Evolutionary conservation across 2,797 vertebrate species (phyloP), one percentile per base, ranked within the genome.

Genomic region (Scarus forsteni): DNA sequence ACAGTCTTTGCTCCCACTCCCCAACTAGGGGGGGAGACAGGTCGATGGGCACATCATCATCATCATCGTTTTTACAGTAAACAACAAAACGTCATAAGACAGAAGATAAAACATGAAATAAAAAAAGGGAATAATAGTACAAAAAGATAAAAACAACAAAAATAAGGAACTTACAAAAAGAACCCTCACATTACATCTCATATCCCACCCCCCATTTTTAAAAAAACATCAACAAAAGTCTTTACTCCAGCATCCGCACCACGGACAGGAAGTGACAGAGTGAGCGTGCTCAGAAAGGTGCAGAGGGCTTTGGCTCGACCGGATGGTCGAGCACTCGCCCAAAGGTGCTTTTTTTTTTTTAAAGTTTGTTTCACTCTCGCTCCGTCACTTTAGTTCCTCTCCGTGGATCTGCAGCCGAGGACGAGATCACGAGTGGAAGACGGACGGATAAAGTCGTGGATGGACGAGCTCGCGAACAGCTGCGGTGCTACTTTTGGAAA

Each of bases 251-350:
- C 60, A 44, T 66, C 76, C 75, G 27, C 73, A 61, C 79, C 78
- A 75, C 82, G 81, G 58, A 79, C 70, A 80, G 68, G 84, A 84
- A 84, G 85, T 75, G 84, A 89, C 87, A 16, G 3, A 60, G 83
- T 75, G 85, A 88, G 86, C 50, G 74, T 76, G 86, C 82, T 86
- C 72, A 79, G 77, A 87, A 92, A 92, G 92, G 92, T 93, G 92
- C 91, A 75, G 75, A 83, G 78, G 81, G 77, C 78, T 72, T 60
- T 19, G 79, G 75, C 85, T 83, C 78, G 60, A 70, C 53, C 8
- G 59, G 77, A 77, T 76, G 66, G 56, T 60, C 13, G 51, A 79
- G 75, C 66, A 6, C 73, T 81, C 69, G 73, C 87, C 91, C 85
- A 85, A 93, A 92, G 92, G 92, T 93, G 93, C 91, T 89, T 88